Conservation (phyloP, 2,113 vertebrate genomes). For the Rallus limicola region DNA sequence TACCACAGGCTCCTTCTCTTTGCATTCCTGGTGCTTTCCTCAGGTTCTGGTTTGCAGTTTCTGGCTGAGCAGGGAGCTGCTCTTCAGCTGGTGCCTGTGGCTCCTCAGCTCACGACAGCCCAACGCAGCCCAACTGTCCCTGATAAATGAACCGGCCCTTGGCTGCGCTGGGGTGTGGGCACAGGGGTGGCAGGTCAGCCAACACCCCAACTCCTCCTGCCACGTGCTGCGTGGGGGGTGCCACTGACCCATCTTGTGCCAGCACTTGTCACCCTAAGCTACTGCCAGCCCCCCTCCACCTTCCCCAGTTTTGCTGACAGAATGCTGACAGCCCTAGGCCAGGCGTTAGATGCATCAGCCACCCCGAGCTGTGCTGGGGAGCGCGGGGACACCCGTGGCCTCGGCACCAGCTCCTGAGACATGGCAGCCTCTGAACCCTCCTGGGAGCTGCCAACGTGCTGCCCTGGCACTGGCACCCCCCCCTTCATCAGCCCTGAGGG, state of each 20-base stretch:
- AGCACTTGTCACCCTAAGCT: rapidly evolving
- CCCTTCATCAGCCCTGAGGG: not conserved
- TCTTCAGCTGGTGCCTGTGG: rapidly evolving
- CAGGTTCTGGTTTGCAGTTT: not conserved
- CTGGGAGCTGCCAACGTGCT: rapidly evolving
- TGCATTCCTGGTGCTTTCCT: not conserved
- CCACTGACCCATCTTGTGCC: too few relatives aligned
- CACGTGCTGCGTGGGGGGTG: rapidly evolving
- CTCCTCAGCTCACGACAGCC: not conserved
- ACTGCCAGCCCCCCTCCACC: not conserved
- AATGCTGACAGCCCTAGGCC: not conserved
- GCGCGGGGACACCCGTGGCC: rapidly evolving
- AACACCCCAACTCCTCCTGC: not conserved
- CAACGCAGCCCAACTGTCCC: not conserved
- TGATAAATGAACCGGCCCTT: too few relatives aligned
- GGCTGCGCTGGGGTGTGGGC: not conserved
- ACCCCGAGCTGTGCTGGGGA: not conserved
- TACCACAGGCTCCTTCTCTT: rapidly evolving
- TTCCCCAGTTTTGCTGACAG: not conserved
- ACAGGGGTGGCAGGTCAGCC: not conserved
- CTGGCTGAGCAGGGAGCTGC: not conserved
- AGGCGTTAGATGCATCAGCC: not conserved
- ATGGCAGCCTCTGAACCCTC: not conserved
- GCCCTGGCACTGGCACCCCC: rapidly evolving
- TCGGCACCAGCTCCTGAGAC: not conserved